Percentiles rank a stretch among this genome's conserved stretches.
Conservation (phyloP, 2,113 vertebrate species). For the Zosterops pallidus region DNA sequence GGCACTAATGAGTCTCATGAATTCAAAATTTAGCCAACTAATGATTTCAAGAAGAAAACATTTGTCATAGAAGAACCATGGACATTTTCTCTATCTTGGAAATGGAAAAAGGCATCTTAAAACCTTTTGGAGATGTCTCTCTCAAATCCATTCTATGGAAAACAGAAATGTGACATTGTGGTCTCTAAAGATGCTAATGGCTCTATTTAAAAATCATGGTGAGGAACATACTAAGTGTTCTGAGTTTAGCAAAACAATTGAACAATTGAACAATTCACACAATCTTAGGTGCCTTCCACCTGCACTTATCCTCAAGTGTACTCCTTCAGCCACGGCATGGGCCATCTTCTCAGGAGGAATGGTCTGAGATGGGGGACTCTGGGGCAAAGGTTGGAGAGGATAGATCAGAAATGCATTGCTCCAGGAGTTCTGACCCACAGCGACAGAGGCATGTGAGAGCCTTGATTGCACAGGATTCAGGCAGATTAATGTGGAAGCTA, state of each 20-base stretch:
- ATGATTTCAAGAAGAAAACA: neutral
- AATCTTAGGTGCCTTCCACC: neutral
- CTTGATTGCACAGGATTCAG: fast-evolving
- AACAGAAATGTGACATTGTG: neutral
- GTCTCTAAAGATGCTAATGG: neutral
- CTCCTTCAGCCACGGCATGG: no score
- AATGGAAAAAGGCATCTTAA: neutral
- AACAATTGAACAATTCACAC: neutral
- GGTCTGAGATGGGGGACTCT: fast-evolving
- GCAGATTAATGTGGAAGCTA: neutral
- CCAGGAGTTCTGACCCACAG: neutral
- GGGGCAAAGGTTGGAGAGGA: neutral
- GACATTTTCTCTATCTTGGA: neutral
- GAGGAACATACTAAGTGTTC: neutral
- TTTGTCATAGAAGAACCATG: neutral
- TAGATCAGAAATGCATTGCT: neutral
- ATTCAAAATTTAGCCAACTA: neutral
- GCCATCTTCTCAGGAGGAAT: neutral
- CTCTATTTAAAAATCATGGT: neutral
- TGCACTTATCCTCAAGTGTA: fast-evolving
- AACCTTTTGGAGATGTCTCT: neutral
- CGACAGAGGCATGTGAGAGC: neutral
- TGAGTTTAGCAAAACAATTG: neutral
- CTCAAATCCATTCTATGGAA: neutral
- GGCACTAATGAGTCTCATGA: fast-evolving